Evolutionary conservation across 2,797 vertebrate species (phyloP).

Genomic region (Syngnathus acus): DNA sequence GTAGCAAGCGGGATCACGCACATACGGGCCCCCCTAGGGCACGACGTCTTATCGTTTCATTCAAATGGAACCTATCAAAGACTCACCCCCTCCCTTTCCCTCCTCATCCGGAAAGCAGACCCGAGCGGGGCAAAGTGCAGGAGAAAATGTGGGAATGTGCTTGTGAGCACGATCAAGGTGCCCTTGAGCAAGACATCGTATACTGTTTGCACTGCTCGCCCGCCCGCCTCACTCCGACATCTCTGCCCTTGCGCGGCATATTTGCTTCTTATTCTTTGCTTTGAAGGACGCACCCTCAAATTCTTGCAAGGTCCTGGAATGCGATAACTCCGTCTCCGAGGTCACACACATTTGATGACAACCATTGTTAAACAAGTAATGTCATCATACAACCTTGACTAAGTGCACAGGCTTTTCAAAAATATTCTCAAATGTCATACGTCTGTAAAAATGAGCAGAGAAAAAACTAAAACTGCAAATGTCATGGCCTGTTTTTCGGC

Average conservation of each 20-base stretch:
- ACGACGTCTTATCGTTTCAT: conserved; percentile 21
- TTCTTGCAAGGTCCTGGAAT: background rate
- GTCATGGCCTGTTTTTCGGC: too few species aligned
- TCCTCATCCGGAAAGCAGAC: conserved; percentile 6
- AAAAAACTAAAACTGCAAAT: background rate
- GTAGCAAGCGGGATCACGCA: conserved; percentile 22
- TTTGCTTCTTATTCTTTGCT: background rate
- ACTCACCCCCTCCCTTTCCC: background rate
- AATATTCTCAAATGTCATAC: background rate
- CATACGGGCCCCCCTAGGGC: conserved; percentile 24
- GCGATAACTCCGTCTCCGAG: background rate
- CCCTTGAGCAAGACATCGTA: background rate
- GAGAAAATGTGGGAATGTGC: background rate
- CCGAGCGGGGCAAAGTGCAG: background rate
- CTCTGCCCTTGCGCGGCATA: background rate
- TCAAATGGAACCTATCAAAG: conserved; percentile 20
- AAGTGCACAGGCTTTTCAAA: background rate
- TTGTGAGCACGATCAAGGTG: background rate
- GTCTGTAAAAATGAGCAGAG: background rate
- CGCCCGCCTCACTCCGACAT: too few species aligned
- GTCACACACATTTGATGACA: background rate
- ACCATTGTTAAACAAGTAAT: background rate
- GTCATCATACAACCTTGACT: background rate
- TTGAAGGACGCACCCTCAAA: background rate
- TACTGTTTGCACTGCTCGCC: background rate